phyloP scores from a whole-genome alignment of 2,797 vertebrate genomes.

The Falco columbarius region DNA sequence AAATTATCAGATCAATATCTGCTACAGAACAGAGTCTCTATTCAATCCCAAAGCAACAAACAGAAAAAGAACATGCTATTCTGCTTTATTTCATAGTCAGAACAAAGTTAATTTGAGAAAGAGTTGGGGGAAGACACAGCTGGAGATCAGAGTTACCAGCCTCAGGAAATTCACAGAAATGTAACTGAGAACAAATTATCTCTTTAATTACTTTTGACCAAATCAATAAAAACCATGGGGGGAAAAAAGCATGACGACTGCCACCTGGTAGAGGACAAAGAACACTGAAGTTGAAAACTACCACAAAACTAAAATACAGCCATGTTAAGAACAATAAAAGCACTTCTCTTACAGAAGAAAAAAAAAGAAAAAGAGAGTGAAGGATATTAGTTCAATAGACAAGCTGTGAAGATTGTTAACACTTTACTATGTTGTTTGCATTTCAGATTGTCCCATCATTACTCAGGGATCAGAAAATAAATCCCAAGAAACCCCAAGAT shows the following conservation, averaged over 20 bases:
- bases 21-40: constrained; percentile 22
- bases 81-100: constrained; percentile 64
- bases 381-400: neutral
- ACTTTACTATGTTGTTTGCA: neutral
- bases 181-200: constrained; percentile 79
- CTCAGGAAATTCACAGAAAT: constrained; percentile 76
- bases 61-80: constrained; percentile 23
- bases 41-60: constrained; percentile 48
- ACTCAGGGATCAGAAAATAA: neutral
- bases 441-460: neutral
- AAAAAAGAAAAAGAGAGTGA: neutral
- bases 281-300: constrained; percentile 13
- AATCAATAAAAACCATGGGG: constrained; percentile 69
- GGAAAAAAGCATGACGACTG: constrained; percentile 33
- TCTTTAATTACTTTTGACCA: constrained; percentile 81
- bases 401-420: neutral
- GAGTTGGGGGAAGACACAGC: constrained; percentile 54
- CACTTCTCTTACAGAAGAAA: neutral
- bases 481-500: neutral
- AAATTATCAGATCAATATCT: constrained; percentile 53
- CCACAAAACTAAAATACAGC: neutral
- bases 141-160: constrained; percentile 66
- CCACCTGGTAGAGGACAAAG: constrained; percentile 56
- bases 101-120: constrained; percentile 76
- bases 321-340: neutral